Base-by-base conservation (phyloP, 2,113 vertebrate genomes). In the Alectura lathami region DNA sequence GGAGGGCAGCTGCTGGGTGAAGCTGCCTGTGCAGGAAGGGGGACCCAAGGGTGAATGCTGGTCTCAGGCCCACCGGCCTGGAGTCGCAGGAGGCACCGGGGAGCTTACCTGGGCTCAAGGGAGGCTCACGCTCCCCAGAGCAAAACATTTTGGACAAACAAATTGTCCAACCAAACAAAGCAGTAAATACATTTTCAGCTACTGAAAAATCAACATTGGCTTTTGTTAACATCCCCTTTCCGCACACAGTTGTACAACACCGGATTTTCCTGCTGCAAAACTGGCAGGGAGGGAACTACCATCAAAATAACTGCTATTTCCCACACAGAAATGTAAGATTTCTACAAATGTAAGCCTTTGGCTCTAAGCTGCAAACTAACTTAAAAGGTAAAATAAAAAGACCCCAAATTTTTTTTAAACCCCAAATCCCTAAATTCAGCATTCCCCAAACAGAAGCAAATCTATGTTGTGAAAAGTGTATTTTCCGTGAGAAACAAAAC, bases 401-500 rank as follows among this genome's bases (percentile, higher is more conserved):
- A 50, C n/a, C n/a, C n/a, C 11, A 26, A 47, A n/a, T 18, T 69
- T 57, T 36, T 15, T 88, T 89, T 86, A 86, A 83, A 90, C 22
- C 36, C 48, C 64, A 78, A 83, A 4, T 67, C 3, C 17, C 54
- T 21, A 8, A 74, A 83, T 68, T 70, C 64, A 74, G 30, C 0
- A 1, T 60, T 89, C 43, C 83, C 42, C 64, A 74, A 63, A 59
- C 11, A 83, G 75, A 81, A 82, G 56, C 20, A 66, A 64, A 78
- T 64, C 51, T 47, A 68, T 62, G 27, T 57, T 86, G 40, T 53
- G 48, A 81, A 81, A 91, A 93, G 11, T 40, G 8, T 83, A 38
- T 92, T 86, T 94, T 88, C 43, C 6, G 11, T 53, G 20, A 91
- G 66, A 88, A 96, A 93, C 9, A 88, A 80, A 90, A 78, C 53